Base-by-base conservation (phyloP, 2,888 invertebrate species). In the Dryadula phaetusa region DNA sequence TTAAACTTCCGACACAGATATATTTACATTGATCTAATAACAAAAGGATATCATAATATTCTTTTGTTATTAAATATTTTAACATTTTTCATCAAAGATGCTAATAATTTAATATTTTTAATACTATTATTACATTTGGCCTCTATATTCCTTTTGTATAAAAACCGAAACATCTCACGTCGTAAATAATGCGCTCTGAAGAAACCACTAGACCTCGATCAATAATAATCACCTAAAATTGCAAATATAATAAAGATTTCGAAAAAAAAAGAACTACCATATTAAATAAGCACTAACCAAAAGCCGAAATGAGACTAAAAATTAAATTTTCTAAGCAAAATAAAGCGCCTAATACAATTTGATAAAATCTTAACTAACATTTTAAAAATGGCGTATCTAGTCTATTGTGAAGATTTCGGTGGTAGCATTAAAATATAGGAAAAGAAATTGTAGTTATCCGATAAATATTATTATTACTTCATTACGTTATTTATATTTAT, bases 341-440 rank as follows among this genome's bases (percentile, higher is more conserved):
- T 40, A 56, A 56, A 56, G 22, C 54, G 40, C 22, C 40, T 56
- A 42, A 28, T 56, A 20, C 25, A 14, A 22, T 37, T 56, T 10
- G n/a, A 56, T 22, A 40, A 40, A 56, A 25, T 46, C 60, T 77
- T 76, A 79, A 77, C 70, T 65, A 70, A 69, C 69, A 65, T 66
- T 68, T 69, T n/a, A n/a, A 60, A 60, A 14, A 49, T 69, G 52
- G 63, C 60, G 37, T 44, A 72, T 69, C 73, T 75, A 72, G 69
- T 62, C 72, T 79, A 77, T 70, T 70, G 75, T 76, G 69, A 75
- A 63, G 49, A 69, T 53, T 53, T 78, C 78, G 78, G 77, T 78
- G 78, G 77, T 76, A 73, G 74, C 56, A 52, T 54, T 56, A 46
- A 16, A 22, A 46, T 12, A 46, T 49, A 37, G 34, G 14, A 58